Evolutionary conservation across 2,113 vertebrate genomes (phyloP), one percentile per base, ranked within the genome.

Genomic region (Orycteropus afer): DNA sequence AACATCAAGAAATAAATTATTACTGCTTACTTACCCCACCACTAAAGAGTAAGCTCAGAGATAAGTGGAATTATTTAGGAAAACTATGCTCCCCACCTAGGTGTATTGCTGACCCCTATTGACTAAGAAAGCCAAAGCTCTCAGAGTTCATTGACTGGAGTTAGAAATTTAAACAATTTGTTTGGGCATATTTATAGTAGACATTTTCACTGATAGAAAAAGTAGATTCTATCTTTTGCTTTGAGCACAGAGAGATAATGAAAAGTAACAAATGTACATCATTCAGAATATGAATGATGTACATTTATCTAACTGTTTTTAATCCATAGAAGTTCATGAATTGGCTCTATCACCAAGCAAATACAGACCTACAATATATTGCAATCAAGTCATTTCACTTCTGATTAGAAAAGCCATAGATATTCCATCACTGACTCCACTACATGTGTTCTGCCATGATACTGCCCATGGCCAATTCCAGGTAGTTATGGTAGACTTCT

Each of bases 191-290:
- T 83, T 84, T 90, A 25, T 67, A 67, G 32, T 5, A 22, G 63
- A 45, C 45, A 71, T 78, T 93, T 89, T 84, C 84, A 83, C 11
- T 40, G 23, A 92, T 29, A 63, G 13, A 89, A 29, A 90, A 84
- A 73, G 53, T 29, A 69, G 20, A 78, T 57, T 88, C 0, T 59
- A 74, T 59, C 80, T 0, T 67, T 45, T 84, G 12, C 20, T 92
- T 84, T 74, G 18, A n/a, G 15, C 4, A 40, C 40, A 34, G 34
- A 14, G 85, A 92, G 32, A 87, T 81, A 51, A 10, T 29, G 1
- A 65, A 63, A 93, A 91, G 47, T 49, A 71, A 71, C 42, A 63
- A 85, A n/a, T 55, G 55, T 53, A 11, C 6, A 42, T 23, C 7
- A 5, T 47, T 93, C 42, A 37, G 37, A 77, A 32, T 5, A 78